Base-by-base conservation (phyloP, 2,888 invertebrate species). In the Diaphora mendica region DNA sequence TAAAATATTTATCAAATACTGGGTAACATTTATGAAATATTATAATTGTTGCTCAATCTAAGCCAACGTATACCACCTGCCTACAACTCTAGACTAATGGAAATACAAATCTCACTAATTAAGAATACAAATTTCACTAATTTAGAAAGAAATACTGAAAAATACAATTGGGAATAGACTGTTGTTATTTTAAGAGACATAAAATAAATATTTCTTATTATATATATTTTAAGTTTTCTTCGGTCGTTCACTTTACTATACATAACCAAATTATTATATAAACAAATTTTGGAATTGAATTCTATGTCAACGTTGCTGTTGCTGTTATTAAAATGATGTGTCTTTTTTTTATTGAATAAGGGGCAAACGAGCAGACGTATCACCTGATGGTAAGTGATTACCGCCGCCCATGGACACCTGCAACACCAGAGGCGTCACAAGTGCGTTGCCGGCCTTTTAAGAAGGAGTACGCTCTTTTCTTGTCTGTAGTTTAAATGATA, bases 1-100 rank as follows among this genome's bases (percentile, higher is more conserved):
- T 79, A 71, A 26, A 55, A 26, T 35, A 35, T 59, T 55, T 51
- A 66, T 51, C 64, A 64, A 55, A 44, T 39, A 17, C 39, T n/a
- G 30, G 42, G 4, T 42, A 35, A 62, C 39, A 59, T 26, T 69
- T 62, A 69, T 59, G 69, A 35, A 23, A 39, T n/a, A 64, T 62
- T 62, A 68, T 67, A 9, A n/a, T 51, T 23, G 20, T 64, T 51
- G 39, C 17, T 39, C 62, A 72, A 62, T 67, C 8, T 9, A 62
- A 13, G 62, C 62, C 20, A 26, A 59, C 20, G 26, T 39, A 9
- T 15, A 15, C 17, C 8, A 30, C n/a, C 9, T 55, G 15, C n/a
- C n/a, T n/a, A n/a, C n/a, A n/a, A n/a, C n/a, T 30, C 8, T 30
- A 30, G 59, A 26, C 26, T 59, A 59, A 15, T 15, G 15, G 5